These are phyloP conservation scores for Proteles cristata DNA, from an alignment of 2,113 vertebrate genomes.

Conservation along the genomic window DNA sequence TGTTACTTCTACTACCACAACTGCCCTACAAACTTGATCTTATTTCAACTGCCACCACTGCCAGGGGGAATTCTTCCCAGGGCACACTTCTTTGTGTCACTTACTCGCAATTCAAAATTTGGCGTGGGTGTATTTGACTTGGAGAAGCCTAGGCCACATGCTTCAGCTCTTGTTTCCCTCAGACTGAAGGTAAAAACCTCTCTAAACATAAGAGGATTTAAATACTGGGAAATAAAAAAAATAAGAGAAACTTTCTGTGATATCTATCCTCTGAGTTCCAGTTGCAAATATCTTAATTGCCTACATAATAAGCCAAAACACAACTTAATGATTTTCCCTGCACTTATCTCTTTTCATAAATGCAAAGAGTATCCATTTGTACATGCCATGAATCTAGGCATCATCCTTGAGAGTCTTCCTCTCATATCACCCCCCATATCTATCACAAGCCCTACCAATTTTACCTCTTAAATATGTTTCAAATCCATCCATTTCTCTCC, in stretches of 20 bases:
- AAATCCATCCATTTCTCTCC: neutral
- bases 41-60: neutral
- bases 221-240: neutral
- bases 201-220: constrained; percentile 29
- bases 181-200: neutral
- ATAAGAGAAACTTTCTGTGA: neutral
- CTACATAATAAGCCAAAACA: neutral
- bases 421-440: neutral
- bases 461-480: neutral
- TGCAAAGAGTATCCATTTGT: neutral
- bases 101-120: neutral
- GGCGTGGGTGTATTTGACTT: neutral
- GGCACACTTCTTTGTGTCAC: neutral
- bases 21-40: neutral
- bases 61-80: neutral
- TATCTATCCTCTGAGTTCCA: neutral
- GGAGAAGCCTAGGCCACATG: neutral
- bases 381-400: neutral
- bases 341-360: neutral
- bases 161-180: neutral
- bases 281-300: neutral
- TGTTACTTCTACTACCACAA: neutral
- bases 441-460: neutral
- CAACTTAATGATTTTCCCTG: neutral
- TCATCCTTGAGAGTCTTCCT: neutral